phyloP scores from a whole-genome alignment of 2,888 invertebrate species.

The Ceriagrion tenellum region DNA sequence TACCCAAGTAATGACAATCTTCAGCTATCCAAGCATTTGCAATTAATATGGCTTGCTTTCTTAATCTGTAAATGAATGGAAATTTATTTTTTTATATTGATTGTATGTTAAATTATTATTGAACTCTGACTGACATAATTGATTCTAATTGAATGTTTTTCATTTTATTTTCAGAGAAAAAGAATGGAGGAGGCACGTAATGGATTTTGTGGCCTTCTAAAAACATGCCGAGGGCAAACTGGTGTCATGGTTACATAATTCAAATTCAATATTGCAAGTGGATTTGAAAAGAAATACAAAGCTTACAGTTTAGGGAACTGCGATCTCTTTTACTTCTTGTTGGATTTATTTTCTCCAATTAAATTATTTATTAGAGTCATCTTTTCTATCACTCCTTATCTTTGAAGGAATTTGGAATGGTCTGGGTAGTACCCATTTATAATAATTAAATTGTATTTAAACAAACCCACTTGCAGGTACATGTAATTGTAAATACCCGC shows the following conservation, averaged over 20 bases:
- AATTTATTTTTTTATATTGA: neutral
- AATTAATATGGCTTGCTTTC: neutral
- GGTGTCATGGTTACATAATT: slow-evolving; percentile 26
- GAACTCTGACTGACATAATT: neutral
- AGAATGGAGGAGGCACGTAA: slow-evolving; percentile 89
- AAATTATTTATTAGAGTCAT: neutral
- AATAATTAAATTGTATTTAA: neutral
- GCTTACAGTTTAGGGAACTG: too few species aligned
- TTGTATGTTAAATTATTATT: too few species aligned
- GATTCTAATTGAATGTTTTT: slow-evolving; percentile 72
- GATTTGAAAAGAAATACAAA: neutral
- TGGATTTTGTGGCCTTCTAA: slow-evolving; percentile 76
- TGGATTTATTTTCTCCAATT: neutral
- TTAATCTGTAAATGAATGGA: neutral
- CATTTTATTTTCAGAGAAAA: slow-evolving; percentile 86
- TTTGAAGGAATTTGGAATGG: too few species aligned
- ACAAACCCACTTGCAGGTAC: neutral
- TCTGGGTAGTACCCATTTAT: neutral
- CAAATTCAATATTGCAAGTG: neutral
- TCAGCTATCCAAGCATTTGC: slow-evolving; percentile 60
- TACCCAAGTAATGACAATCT: slow-evolving; percentile 70
- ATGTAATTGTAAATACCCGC: neutral
- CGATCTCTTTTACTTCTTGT: too few species aligned
- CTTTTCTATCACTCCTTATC: neutral
- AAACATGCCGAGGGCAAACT: neutral